Conservation (phyloP, 2,888 invertebrate genomes). For the Euproctis similis region DNA sequence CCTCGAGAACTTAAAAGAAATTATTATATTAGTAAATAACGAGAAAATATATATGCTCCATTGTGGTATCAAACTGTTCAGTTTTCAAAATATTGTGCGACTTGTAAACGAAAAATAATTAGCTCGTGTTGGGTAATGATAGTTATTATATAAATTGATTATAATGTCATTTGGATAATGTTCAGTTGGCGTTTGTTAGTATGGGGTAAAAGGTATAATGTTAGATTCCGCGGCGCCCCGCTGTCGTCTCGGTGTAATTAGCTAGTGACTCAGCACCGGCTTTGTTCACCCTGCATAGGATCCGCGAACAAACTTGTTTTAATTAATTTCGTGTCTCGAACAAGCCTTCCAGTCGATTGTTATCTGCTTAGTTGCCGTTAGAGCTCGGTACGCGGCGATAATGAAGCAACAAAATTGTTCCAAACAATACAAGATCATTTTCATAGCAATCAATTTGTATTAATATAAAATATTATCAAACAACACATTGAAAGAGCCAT, state of each 20-base stretch:
- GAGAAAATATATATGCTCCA: too few species aligned
- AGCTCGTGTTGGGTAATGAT: constrained; percentile 15
- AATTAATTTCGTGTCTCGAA: constrained; percentile 76
- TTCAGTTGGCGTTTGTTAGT: constrained; percentile 10
- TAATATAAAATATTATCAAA: constrained; percentile 5
- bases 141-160: constrained; percentile 20
- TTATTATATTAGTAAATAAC: too few species aligned
- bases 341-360: constrained; percentile 73
- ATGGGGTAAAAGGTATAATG: constrained; percentile 52
- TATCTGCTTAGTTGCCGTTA: constrained; percentile 74
- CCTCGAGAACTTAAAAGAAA: too few species aligned
- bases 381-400: constrained; percentile 64
- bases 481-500: too few species aligned
- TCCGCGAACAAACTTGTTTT: constrained; percentile 76
- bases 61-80: too few species aligned
- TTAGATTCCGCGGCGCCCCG: constrained; percentile 61
- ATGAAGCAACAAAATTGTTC: constrained; percentile 68
- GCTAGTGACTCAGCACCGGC: constrained; percentile 72
- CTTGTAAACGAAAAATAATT: constrained; percentile 26
- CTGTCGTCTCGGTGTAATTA: constrained; percentile 65
- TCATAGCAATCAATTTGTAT: constrained; percentile 30
- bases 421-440: constrained; percentile 49
- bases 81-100: constrained; percentile 27
- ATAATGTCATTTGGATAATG: constrained; percentile 11
- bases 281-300: constrained; percentile 73